Base-by-base conservation (phyloP, 2,797 vertebrate species). In the Stomatorhinus walkeri region DNA sequence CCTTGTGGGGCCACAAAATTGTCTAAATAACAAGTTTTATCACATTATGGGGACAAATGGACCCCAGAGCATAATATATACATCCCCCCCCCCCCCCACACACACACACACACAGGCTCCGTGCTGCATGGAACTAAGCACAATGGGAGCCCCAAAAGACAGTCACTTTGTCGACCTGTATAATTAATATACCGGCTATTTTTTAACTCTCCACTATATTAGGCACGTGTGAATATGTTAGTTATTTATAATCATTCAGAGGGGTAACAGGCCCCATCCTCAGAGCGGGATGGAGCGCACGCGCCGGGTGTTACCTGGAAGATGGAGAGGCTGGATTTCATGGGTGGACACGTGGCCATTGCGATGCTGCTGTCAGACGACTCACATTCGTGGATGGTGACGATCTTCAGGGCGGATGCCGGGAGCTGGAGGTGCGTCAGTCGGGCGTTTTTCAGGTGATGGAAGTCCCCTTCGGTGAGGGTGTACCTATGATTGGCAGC, bases 351-450 rank as follows among this genome's bases (percentile, higher is more conserved):
- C 0, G 96, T 95, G 0, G 95, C 94, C 95, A 96, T 95, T 89
- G 96, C 94, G 36, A 97, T 94, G 90, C 95, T 97, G 94, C 97
- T 98, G 94, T 99, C 97, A 0, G 95, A 97, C 0, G 96, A 96
- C 90, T 98, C 98, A 0, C 97, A 98, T 94, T 99, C 98, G 0
- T 99, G 98, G 94, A 99, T 99, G 90, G 98, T 99, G 93, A 98
- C 94, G 0, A 99, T 99, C 94, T 97, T 97, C 88, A 99, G 96
- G 61, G 96, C 94, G 0, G 97, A 96, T 0, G 98, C 93, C 0
- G 98, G 96, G 81, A 98, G 94, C 93, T 97, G 96, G 89, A 98
- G 96, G 94, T 98, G 96, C 2, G 97, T 99, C 92, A 99, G 96
- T 19, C 98, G 96, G 0, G 98, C 98, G 0, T 99, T 99, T 94